These are phyloP conservation scores for Dendrocincla fuliginosa DNA, from an alignment of 2,797 vertebrate species.

Conservation along the genomic window DNA sequence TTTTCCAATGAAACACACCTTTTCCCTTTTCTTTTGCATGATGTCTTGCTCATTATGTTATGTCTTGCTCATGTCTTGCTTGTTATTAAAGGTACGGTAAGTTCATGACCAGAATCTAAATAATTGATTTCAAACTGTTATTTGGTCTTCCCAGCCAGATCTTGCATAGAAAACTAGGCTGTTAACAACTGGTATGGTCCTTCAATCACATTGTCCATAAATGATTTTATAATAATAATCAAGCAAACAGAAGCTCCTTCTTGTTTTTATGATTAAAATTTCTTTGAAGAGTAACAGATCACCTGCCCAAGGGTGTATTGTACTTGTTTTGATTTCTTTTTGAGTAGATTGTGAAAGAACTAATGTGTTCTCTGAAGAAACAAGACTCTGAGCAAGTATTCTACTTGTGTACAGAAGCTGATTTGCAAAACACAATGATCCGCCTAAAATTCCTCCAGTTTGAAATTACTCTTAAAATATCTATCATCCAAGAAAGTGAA, in stretches of 20 bases:
- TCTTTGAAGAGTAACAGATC: background rate
- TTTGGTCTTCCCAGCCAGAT: too few species aligned
- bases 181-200: too few species aligned
- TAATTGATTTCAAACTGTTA: too few species aligned
- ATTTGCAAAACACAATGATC: background rate
- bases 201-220: too few species aligned
- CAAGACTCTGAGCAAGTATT: background rate
- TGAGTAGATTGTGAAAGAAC: background rate
- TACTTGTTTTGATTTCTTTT: background rate
- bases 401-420: background rate
- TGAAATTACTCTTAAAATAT: background rate
- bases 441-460: background rate
- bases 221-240: too few species aligned
- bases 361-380: background rate
- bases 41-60: too few species aligned
- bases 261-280: background rate
- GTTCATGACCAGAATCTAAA: too few species aligned
- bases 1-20: too few species aligned
- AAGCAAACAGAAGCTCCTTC: background rate
- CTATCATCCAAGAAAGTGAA: background rate
- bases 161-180: too few species aligned
- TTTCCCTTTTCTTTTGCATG: too few species aligned
- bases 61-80: too few species aligned
- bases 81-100: too few species aligned
- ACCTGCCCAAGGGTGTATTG: background rate